A percentile compares a stretch with the other conserved stretches of the same genome.
These are phyloP conservation scores for Tipula helvola DNA, from an alignment of 2,888 invertebrate genomes.

Conservation along the genomic window DNA sequence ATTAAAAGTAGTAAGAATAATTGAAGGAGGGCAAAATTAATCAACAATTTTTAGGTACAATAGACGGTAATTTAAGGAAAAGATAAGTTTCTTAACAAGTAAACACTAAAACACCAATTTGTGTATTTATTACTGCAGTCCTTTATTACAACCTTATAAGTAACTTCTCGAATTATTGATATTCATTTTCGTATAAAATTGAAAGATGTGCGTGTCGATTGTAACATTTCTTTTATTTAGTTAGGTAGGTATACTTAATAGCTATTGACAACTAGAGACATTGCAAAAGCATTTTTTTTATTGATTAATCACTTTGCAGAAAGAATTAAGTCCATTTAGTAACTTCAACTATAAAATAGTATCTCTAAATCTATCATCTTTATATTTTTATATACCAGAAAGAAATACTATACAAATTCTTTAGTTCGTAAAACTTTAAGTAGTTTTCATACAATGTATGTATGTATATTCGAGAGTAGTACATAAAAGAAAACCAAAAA, in stretches of 20 bases:
- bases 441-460: background rate
- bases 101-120: no score
- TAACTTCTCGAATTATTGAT: no score
- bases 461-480: background rate
- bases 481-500: background rate
- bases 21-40: no score
- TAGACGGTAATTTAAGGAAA: no score
- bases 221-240: background rate
- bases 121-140: no score
- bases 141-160: no score
- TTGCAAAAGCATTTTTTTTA: background rate
- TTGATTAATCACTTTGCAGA: background rate
- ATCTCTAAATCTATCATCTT: background rate
- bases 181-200: background rate
- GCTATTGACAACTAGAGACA: background rate
- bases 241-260: background rate
- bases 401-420: background rate
- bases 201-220: background rate
- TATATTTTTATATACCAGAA: background rate
- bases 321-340: background rate
- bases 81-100: no score
- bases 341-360: background rate
- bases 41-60: no score
- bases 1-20: no score
- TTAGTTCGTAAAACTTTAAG: background rate